Evolutionary conservation across 2,888 invertebrate species (phyloP).

Genomic region (Muschampia plurimacula): DNA sequence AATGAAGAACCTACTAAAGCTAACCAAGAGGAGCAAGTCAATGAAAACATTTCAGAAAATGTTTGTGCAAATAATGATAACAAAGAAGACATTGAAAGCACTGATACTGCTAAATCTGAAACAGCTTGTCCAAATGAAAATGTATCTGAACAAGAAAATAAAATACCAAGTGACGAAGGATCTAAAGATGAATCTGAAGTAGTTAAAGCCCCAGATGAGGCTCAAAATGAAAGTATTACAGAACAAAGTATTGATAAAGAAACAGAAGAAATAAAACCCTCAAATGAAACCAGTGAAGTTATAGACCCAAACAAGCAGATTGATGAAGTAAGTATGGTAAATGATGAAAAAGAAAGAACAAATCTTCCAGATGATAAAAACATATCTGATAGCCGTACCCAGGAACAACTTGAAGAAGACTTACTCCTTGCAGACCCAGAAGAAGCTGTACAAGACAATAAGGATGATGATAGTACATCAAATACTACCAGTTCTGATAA

Average conservation of each 20-base stretch:
- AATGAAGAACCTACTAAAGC: background rate
- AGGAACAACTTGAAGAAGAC: constrained; percentile 32
- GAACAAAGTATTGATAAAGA: background rate
- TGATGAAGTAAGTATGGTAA: background rate
- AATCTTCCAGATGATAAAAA: constrained; percentile 11
- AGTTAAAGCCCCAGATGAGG: background rate
- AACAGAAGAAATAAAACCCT: background rate
- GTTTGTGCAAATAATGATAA: constrained; percentile 2
- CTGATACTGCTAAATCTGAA: background rate
- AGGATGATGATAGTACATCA: background rate
- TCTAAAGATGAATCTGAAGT: constrained; percentile 15
- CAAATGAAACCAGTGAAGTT: constrained; percentile 5
- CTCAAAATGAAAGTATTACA: background rate
- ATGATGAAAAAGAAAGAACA: constrained; percentile 3
- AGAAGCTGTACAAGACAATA: background rate
- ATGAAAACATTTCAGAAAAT: constrained; percentile 2
- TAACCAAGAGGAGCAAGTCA: constrained; percentile 5
- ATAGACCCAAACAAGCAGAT: background rate
- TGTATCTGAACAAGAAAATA: background rate
- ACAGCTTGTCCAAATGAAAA: background rate
- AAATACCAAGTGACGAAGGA: background rate
- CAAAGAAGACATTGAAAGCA: constrained; percentile 15
- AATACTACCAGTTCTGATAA: background rate
- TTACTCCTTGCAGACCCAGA: constrained; percentile 26
- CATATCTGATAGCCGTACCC: constrained; percentile 26